Evolutionary conservation across 2,888 invertebrate species (phyloP).

Genomic region (Epistrophe grossulariae): DNA sequence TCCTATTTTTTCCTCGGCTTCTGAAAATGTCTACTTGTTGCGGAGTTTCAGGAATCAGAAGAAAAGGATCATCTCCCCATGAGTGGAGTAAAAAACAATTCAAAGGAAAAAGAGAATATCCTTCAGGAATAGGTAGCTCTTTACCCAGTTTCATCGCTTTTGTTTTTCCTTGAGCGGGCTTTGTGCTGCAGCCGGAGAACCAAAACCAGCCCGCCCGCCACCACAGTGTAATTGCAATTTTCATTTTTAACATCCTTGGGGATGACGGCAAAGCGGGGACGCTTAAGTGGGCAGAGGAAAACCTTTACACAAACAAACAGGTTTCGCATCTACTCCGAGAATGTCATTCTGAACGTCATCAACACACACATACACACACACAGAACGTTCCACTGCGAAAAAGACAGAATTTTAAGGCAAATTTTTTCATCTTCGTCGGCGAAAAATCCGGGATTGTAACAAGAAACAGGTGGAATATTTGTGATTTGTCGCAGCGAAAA

Average conservation of each 20-base stretch:
- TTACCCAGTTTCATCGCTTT: constrained; percentile 63
- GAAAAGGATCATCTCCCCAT: constrained; percentile 27
- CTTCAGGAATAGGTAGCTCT: constrained; percentile 67
- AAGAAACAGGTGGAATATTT: constrained; percentile 68
- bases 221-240: constrained; percentile 68
- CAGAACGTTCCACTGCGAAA: not conserved
- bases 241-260: constrained; percentile 53
- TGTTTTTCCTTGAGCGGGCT: constrained; percentile 54
- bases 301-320: constrained; percentile 32
- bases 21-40: constrained; percentile 65
- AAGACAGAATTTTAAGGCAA: not conserved
- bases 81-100: constrained; percentile 52
- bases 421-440: constrained; percentile 20
- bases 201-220: constrained; percentile 6
- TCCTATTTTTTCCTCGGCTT: not conserved
- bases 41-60: constrained; percentile 38
- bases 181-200: constrained; percentile 17
- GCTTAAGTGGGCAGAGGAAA: not conserved
- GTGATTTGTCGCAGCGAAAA: constrained; percentile 27
- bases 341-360: constrained; percentile 14
- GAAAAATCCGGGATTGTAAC: constrained; percentile 43
- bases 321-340: not conserved
- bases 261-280: not conserved
- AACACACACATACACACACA: not conserved
- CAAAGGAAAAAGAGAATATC: constrained; percentile 62